phyloP scores from a whole-genome alignment of 2,888 invertebrate genomes.

The Alsophila aescularia region DNA sequence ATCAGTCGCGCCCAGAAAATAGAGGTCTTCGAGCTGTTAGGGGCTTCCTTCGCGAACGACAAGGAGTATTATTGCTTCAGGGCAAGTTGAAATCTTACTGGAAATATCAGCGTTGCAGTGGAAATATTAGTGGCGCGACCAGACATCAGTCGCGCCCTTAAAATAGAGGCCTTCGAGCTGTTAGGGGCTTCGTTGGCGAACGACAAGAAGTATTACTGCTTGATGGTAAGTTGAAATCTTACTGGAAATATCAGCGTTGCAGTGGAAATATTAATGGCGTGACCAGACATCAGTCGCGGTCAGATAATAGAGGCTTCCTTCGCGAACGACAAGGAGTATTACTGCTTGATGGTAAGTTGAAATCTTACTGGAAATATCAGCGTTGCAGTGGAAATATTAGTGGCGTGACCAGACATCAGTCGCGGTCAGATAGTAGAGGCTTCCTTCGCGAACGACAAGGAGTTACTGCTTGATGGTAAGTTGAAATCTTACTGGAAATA shows the following conservation, averaged over 20 bases:
- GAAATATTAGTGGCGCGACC: conserved; percentile 87
- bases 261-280: conserved; percentile 88
- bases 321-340: no score
- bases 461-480: no score
- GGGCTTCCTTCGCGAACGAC: conserved; percentile 97
- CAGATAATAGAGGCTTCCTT: conserved; percentile 92
- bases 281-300: conserved; percentile 86
- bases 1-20: conserved; percentile 89
- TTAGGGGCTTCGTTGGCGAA: conserved; percentile 97
- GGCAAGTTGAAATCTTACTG: no score
- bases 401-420: no score
- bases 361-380: no score
- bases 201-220: conserved; percentile 94
- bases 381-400: no score
- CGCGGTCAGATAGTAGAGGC: no score
- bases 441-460: no score
- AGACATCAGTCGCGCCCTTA: conserved; percentile 88
- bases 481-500: no score
- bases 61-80: conserved; percentile 93
- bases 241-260: no score
- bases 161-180: conserved; percentile 93
- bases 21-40: conserved; percentile 93
- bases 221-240: conserved; percentile 49
- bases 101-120: conserved; percentile 91
- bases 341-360: no score